Evolutionary conservation across 2,113 vertebrate genomes (phyloP), one percentile per base, ranked within the genome.

Genomic region (Oncorhynchus masou): DNA sequence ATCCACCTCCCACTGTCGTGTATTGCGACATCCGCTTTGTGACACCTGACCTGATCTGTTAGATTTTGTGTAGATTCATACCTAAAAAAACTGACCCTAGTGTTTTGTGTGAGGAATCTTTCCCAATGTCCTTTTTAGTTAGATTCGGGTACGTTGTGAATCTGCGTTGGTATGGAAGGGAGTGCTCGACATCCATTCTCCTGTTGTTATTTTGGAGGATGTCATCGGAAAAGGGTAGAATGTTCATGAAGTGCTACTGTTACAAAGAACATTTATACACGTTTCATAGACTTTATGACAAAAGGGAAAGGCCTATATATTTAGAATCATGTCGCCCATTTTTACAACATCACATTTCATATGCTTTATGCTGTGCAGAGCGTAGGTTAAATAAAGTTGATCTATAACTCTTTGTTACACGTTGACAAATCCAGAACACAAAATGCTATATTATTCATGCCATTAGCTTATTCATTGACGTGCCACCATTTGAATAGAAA

Each of bases 271-370:
- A 68, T 68, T 57, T 57, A 73, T 82, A 76, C 71, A 82, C 39
- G 11, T 79, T 83, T 75, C 60, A 66, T 39, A 65, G 75, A 39
- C 25, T 83, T 83, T 79, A 83, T 80, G 20, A 79, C 74, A 29
- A 70, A 79, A 67, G 83, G 39, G 76, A 62, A 74, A 78, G 39
- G 39, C 1, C 75, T 60, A 3, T 27, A 13, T 74, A 34, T 71
- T 82, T 69, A 73, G 39, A 78, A 29, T 22, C 39, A 74, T 48
- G 22, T 66, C 78, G 49, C 51, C 54, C 12, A 68, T 73, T 78
- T 82, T 68, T 81, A 67, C 68, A 45, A 45, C 39, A 3, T 45
- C 20, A 60, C 34, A 65, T 68, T 77, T 82, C 31, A 79, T 45
- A 88, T 77, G 69, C 6, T 75, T 84, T 81, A 73, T 71, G 20